Conservation (phyloP, 1,140 invertebrate genomes). For the Tetramorium alpestre region DNA sequence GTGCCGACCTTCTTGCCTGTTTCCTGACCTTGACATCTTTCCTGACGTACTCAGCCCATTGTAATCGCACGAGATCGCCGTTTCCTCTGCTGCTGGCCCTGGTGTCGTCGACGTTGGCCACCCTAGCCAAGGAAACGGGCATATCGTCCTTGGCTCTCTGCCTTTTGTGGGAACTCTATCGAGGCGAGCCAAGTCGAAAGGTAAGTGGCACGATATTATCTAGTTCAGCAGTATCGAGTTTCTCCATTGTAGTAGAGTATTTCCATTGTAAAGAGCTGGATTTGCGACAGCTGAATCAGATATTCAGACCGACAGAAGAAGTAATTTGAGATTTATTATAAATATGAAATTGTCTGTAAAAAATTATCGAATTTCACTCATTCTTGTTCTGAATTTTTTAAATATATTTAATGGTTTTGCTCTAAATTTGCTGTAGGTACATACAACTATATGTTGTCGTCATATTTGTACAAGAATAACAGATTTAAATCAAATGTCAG, state of each 20-base stretch:
- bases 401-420: background rate
- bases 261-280: background rate
- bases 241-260: background rate
- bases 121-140: constrained; percentile 96
- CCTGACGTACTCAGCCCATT: constrained; percentile 90
- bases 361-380: background rate
- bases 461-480: background rate
- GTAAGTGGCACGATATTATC: constrained; percentile 61
- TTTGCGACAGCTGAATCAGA: background rate
- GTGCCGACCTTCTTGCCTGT: constrained; percentile 96
- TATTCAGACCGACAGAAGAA: background rate
- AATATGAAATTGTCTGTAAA: background rate
- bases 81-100: constrained; percentile 81
- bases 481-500: background rate
- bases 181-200: constrained; percentile 80
- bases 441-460: background rate
- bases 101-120: constrained; percentile 86
- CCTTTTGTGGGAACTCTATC: constrained; percentile 91
- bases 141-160: constrained; percentile 96
- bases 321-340: background rate
- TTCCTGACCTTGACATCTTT: constrained; percentile 96
- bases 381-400: background rate
- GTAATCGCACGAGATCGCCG: constrained; percentile 81
- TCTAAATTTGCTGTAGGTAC: background rate
- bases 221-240: background rate